A percentile compares a stretch with the other conserved stretches of the same genome.
Evolutionary conservation across 2,888 invertebrate species (phyloP).

Genomic region (Tolmerus cingulatus): DNA sequence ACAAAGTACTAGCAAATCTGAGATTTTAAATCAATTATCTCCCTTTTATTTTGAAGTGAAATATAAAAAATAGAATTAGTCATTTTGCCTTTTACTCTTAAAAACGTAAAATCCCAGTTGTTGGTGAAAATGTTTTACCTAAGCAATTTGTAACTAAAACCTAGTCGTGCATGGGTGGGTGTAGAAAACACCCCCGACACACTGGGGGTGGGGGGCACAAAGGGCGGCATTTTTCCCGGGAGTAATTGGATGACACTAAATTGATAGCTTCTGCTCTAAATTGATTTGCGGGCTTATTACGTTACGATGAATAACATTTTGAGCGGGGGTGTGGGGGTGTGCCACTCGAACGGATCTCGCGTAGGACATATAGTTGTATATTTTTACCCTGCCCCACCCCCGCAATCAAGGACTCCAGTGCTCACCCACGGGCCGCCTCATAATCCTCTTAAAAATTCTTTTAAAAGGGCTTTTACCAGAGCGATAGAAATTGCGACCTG

Average conservation of each 20-base stretch:
- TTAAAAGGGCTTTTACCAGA: conserved; percentile 44
- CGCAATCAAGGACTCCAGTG: neutral
- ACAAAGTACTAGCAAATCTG: too few species aligned
- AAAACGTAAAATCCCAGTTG: neutral
- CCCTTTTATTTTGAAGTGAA: too few species aligned
- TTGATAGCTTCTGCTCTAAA: conserved; percentile 34
- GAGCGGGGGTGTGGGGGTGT: neutral
- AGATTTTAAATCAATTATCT: too few species aligned
- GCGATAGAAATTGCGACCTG: conserved; percentile 41
- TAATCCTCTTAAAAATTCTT: conserved; percentile 43
- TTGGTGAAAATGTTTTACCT: neutral
- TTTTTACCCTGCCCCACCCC: neutral
- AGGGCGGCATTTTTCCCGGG: neutral
- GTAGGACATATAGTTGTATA: neutral
- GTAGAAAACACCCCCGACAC: neutral
- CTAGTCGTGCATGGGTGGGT: neutral
- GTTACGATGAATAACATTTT: conserved; percentile 9
- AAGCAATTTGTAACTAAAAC: neutral
- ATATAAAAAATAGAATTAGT: too few species aligned
- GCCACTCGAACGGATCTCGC: neutral
- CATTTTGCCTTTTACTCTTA: neutral
- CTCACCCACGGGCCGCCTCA: neutral
- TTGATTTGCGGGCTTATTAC: conserved; percentile 11
- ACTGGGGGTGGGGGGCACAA: neutral
- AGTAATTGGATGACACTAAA: conserved; percentile 1